Percentiles rank a stretch among this genome's conserved stretches.
These are phyloP conservation scores for Stichopus chloronotus DNA, from an alignment of 35 echinoderm and acorn worm genomes.

Conservation along the genomic window DNA sequence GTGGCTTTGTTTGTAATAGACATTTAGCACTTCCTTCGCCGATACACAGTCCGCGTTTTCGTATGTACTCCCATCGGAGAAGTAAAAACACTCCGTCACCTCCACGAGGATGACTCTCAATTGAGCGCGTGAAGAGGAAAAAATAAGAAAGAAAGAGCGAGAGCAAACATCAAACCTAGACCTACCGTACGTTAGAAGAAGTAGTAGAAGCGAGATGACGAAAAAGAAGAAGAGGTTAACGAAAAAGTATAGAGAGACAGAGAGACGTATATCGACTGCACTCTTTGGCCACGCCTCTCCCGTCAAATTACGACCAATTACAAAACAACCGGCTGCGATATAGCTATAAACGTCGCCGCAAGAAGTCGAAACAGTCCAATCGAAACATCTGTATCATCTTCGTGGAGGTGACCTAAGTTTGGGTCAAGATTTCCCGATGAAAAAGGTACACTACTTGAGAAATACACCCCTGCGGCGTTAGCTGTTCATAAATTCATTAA, in stretches of 20 bases:
- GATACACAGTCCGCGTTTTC: background rate
- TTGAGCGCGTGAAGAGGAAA: background rate
- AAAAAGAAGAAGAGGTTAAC: background rate
- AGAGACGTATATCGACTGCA: background rate
- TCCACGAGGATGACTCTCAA: slow-evolving; percentile 8
- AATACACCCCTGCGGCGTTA: background rate
- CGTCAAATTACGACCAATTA: slow-evolving; percentile 39
- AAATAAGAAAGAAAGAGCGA: background rate
- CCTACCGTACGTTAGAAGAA: background rate
- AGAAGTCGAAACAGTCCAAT: background rate
- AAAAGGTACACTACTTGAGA: background rate
- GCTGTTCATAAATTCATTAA: no score
- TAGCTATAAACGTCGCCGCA: background rate
- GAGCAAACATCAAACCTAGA: slow-evolving; percentile 33
- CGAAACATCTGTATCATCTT: slow-evolving; percentile 12
- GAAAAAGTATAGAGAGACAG: background rate
- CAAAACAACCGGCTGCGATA: background rate
- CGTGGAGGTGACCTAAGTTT: background rate
- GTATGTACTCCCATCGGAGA: background rate
- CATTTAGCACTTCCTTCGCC: background rate
- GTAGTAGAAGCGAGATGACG: no score
- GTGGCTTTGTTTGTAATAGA: background rate
- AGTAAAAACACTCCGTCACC: background rate
- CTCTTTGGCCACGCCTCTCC: slow-evolving; percentile 29
- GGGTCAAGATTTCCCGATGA: background rate